Evolutionary conservation across 2,888 invertebrate genomes (phyloP).

Genomic region (Phymatocera aterrima): DNA sequence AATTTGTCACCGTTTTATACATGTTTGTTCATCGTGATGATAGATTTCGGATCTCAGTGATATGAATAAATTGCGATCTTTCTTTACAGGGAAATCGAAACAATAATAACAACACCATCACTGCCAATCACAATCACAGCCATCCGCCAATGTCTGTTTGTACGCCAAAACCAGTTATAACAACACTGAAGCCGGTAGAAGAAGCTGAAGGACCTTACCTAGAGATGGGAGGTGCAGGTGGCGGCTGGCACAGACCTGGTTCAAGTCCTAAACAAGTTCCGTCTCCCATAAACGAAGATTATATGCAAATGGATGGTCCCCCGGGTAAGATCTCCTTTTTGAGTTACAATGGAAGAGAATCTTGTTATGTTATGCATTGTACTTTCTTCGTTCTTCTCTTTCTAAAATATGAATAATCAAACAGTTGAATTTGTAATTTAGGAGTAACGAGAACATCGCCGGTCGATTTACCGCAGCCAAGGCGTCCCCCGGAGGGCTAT

Average conservation of each 20-base stretch:
- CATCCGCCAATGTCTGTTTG: constrained; percentile 62
- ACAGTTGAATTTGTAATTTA: constrained; percentile 45
- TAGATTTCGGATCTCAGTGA: background rate
- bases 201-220: constrained; percentile 71
- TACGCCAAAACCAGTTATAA: constrained; percentile 68
- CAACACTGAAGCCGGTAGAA: constrained; percentile 72
- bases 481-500: constrained; percentile 78
- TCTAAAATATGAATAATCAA: background rate
- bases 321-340: constrained; percentile 60
- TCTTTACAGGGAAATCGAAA: constrained; percentile 49
- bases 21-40: background rate
- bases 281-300: constrained; percentile 69
- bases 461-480: constrained; percentile 72
- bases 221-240: constrained; percentile 69
- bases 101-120: constrained; percentile 70
- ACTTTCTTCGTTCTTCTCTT: background rate
- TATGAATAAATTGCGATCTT: background rate
- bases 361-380: background rate
- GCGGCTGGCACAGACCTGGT: constrained; percentile 66
- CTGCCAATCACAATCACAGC: constrained; percentile 73
- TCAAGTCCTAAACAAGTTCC: constrained; percentile 74
- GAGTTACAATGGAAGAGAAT: background rate
- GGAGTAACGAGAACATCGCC: constrained; percentile 71
- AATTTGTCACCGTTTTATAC: background rate
- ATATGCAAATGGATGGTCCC: constrained; percentile 74